phyloP scores from a whole-genome alignment of 2,113 vertebrate genomes.

The Clupea harengus region DNA sequence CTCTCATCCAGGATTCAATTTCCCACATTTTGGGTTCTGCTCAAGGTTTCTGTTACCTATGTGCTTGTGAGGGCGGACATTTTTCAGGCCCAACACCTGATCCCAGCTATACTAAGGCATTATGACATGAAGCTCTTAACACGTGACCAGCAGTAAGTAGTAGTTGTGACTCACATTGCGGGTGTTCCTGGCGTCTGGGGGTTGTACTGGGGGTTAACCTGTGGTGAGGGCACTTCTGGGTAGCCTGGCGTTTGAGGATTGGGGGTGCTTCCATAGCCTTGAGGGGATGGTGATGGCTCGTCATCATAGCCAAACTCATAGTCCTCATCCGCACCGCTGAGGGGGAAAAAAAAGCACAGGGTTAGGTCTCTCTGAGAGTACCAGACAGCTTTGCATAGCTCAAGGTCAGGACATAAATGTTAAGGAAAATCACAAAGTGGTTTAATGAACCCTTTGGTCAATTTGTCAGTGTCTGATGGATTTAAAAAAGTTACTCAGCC shows the following conservation, averaged over 20 bases:
- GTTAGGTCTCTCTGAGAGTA: not conserved
- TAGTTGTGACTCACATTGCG: constrained; percentile 81
- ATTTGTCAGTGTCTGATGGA: not conserved
- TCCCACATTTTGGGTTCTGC: too few species aligned
- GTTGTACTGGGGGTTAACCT: constrained; percentile 93
- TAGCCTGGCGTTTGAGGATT: constrained; percentile 94
- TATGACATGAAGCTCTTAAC: too few species aligned
- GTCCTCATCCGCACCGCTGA: constrained; percentile 83
- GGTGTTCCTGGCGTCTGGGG: constrained; percentile 92
- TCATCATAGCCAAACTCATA: constrained; percentile 90
- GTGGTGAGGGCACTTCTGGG: constrained; percentile 89
- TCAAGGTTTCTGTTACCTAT: too few species aligned
- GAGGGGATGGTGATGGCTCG: constrained; percentile 89
- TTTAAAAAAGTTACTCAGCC: not conserved
- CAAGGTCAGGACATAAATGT: too few species aligned
- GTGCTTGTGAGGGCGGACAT: too few species aligned
- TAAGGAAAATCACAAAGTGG: too few species aligned
- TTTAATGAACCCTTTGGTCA: not conserved
- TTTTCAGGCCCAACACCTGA: too few species aligned
- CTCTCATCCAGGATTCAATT: too few species aligned
- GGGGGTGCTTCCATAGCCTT: constrained; percentile 88
- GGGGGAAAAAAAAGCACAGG: not conserved
- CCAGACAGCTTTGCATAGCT: too few species aligned
- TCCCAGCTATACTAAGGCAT: too few species aligned
- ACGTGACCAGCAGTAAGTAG: too few species aligned